phyloP scores from a whole-genome alignment of 2,888 invertebrate species.

The Eristalis tenax region DNA sequence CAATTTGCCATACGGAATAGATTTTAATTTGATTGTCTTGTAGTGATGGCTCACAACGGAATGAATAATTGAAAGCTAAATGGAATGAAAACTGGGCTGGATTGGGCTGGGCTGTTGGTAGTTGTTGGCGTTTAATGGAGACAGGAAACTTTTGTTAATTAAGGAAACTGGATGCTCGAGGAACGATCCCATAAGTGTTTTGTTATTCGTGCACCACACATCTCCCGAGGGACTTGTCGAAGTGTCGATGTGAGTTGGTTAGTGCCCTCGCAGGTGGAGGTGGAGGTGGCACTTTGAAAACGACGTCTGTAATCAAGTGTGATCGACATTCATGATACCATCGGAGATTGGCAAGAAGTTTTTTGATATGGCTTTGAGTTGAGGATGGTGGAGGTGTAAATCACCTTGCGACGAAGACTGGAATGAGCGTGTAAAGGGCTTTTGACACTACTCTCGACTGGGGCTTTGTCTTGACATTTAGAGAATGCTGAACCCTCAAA shows the following conservation, averaged over 20 bases:
- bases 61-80: constrained; percentile 67
- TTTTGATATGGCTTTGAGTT: no score
- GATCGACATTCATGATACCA: no score
- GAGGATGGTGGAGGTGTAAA: no score
- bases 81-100: constrained; percentile 28
- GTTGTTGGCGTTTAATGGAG: constrained; percentile 11
- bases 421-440: no score
- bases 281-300: background rate
- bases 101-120: background rate
- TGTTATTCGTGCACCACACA: background rate
- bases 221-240: background rate
- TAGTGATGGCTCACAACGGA: constrained; percentile 59
- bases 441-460: no score
- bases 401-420: no score
- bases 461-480: no score
- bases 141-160: constrained; percentile 40
- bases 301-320: no score
- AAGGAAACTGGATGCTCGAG: constrained; percentile 14
- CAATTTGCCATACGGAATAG: constrained; percentile 69
- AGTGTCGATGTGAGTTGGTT: background rate
- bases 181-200: constrained; percentile 9
- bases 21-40: constrained; percentile 68
- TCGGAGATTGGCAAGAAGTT: no score
- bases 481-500: no score
- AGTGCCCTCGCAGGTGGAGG: background rate